Evolutionary conservation across 2,113 vertebrate genomes (phyloP).

Genomic region (Pygoscelis antarcticus): DNA sequence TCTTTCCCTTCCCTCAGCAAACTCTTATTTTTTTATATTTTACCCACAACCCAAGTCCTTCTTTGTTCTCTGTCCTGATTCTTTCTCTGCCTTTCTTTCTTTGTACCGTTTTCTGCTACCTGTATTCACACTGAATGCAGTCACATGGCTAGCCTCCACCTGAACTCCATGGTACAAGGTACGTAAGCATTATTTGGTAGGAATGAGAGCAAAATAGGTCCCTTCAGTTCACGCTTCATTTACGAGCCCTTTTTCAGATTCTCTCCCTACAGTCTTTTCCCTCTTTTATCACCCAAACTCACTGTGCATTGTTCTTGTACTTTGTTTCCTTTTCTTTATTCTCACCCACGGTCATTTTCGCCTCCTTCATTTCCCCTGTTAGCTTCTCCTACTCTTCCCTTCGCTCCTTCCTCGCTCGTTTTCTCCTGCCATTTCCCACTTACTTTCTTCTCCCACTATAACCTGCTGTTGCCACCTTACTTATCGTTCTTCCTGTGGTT

Average conservation of each 20-base stretch:
- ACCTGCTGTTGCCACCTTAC: not conserved
- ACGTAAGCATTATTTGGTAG: not conserved
- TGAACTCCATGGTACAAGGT: not conserved
- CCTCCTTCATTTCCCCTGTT: not conserved
- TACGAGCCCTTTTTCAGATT: not conserved
- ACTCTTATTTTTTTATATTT: no score
- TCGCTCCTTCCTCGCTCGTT: not conserved
- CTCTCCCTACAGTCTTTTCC: not conserved
- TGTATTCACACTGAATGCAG: not conserved
- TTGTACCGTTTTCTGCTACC: not conserved
- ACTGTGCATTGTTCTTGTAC: not conserved
- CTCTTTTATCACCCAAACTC: not conserved
- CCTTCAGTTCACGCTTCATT: not conserved
- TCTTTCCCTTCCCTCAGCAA: not conserved
- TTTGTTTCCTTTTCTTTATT: not conserved
- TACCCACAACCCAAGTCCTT: not conserved
- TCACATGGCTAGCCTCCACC: not conserved
- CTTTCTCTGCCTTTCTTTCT: not conserved
- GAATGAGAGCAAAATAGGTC: not conserved
- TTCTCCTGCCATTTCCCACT: not conserved
- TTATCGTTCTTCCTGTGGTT: fast-evolving
- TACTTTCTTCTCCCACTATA: not conserved
- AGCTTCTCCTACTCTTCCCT: not conserved
- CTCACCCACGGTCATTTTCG: not conserved
- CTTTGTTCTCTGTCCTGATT: not conserved